Base-by-base conservation (phyloP, 2,113 vertebrate genomes). In the Oceanites oceanicus region DNA sequence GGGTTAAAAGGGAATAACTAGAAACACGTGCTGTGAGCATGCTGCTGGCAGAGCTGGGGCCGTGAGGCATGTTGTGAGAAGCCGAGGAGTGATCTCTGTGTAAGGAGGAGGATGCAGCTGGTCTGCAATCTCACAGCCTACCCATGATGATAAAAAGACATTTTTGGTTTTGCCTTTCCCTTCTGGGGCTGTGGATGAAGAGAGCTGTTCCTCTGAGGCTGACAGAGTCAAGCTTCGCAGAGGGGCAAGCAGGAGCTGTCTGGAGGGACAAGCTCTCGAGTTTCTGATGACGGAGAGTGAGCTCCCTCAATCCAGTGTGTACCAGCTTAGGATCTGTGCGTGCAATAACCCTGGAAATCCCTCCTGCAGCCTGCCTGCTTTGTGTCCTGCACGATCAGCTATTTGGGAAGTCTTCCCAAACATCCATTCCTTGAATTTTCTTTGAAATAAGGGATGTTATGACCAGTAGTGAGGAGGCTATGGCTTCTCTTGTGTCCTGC, bases 181-280 rank as follows among this genome's bases (percentile, higher is more conserved):
- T 96, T 49, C 23, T 72, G 53, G 21, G 13, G 3, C 8, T 75
- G 15, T 68, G 76, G 40, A 25, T 23, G 8, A 30, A 87, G 68
- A 58, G 66, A 34, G n/a, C 38, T 80, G 26, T n/a, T 80, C 10
- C 32, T 61, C 15, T 56, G 58, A 30, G 42, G 19, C 5, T 36
- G 32, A 6, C 10, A 36, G 53, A 32, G 45, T 30, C 29, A 25
- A 77, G 23, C 19, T 40, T 34, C 38, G 32, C 0, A 0, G 50
- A 53, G 45, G 12, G 21, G 16, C 36, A 44, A 52, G 40, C 17
- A 52, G 70, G 70, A 75, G 32, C 34, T 86, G 14, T 44, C 34
- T 18, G 25, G 16, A 56, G 38, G 30, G 29, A 45, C 15, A 15
- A 86, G 26, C 13, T 62, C 38, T 74, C 0, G 0, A 62, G 21